Percentiles rank a stretch among this genome's conserved stretches.
phyloP scores from a whole-genome alignment of 2,888 invertebrate genomes.

The Agrochola circellaris region DNA sequence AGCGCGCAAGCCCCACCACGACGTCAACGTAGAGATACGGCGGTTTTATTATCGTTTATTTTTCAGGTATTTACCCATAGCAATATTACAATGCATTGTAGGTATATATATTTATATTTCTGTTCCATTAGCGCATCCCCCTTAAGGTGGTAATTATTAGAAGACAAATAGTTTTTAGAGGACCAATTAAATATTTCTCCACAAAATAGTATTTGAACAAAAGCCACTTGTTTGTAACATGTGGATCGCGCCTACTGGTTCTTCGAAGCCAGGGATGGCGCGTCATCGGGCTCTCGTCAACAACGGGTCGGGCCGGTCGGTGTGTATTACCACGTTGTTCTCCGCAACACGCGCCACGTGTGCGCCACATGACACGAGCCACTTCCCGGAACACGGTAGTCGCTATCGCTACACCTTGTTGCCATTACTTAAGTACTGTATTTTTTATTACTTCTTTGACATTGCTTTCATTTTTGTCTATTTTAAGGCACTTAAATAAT shows the following conservation, averaged over 20 bases:
- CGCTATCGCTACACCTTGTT: background rate
- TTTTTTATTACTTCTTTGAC: background rate
- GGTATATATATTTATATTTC: too few relatives aligned
- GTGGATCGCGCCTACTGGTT: background rate
- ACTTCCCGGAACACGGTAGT: background rate
- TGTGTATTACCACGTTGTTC: too few relatives aligned
- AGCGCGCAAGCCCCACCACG: too few relatives aligned
- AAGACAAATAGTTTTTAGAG: background rate
- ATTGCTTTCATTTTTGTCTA: too few relatives aligned
- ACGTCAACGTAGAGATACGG: too few relatives aligned
- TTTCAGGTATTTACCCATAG: too few relatives aligned
- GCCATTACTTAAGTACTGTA: background rate
- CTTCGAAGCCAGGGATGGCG: too few relatives aligned
- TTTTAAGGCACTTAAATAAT: background rate
- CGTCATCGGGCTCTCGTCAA: background rate
- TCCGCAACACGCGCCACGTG: background rate
- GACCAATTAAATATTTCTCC: background rate
- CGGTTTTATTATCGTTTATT: too few relatives aligned
- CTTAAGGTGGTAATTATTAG: background rate
- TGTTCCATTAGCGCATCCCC: too few relatives aligned
- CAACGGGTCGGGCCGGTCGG: too few relatives aligned
- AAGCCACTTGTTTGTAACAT: background rate
- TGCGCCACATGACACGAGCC: background rate
- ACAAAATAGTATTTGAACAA: background rate
- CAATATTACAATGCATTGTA: too few relatives aligned